These are phyloP conservation scores for Romanogobio albipinnatus DNA, from an alignment of 2,113 vertebrate genomes.

Conservation along the genomic window DNA sequence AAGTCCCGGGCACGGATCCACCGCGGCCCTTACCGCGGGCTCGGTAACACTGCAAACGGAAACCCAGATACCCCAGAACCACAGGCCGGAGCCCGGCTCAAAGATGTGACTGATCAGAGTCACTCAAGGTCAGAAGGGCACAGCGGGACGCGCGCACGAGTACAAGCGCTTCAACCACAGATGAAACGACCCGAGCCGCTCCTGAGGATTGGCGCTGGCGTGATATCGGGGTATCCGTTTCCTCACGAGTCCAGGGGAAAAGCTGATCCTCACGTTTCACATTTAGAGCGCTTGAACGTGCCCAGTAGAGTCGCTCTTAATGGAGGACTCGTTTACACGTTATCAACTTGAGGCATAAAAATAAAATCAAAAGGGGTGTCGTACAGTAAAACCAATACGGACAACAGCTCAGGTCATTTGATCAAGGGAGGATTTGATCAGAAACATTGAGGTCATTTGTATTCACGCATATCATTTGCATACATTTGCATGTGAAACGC, in stretches of 20 bases:
- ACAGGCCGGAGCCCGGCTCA: background rate
- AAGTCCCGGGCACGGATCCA: constrained; percentile 64
- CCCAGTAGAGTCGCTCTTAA: background rate
- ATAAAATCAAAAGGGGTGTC: background rate
- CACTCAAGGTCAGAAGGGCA: constrained; percentile 64
- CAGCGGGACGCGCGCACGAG: background rate
- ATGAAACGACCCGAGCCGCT: constrained; percentile 7
- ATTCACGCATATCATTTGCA: background rate
- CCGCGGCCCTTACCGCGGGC: constrained; percentile 43
- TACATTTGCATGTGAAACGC: background rate
- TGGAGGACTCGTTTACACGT: background rate
- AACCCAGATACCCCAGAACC: constrained; percentile 67
- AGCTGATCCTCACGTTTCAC: constrained; percentile 4
- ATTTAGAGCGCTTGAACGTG: background rate
- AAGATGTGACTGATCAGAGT: constrained; percentile 41
- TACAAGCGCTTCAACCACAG: background rate
- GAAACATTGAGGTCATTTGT: background rate
- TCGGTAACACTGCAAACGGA: constrained; percentile 64
- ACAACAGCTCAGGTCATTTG: background rate
- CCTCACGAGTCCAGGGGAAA: background rate
- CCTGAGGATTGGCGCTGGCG: constrained; percentile 14
- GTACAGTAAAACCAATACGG: background rate
- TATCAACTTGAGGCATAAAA: background rate
- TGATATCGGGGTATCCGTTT: constrained; percentile 34
- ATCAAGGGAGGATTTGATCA: background rate